A percentile compares a stretch with the other conserved stretches of the same genome.
phyloP scores from a whole-genome alignment of 2,113 vertebrate genomes.

The Istiophorus platypterus region DNA sequence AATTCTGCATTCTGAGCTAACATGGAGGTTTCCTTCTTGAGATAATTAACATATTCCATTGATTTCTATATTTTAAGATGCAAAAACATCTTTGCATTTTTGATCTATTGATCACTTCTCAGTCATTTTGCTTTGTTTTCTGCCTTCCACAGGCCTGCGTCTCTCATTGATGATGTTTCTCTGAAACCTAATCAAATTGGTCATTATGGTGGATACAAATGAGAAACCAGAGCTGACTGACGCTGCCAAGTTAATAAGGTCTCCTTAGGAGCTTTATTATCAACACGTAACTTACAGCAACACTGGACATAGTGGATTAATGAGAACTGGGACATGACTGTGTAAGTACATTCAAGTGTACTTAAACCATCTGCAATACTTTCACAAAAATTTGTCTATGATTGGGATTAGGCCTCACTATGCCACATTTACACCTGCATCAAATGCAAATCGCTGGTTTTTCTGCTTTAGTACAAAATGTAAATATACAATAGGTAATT shows the following conservation, averaged over 20 bases:
- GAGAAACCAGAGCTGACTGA: not conserved
- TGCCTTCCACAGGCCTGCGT: not conserved
- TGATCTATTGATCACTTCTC: not conserved
- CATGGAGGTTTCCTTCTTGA: too few relatives aligned
- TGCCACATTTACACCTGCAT: not conserved
- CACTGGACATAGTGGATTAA: too few relatives aligned
- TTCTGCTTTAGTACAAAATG: not conserved
- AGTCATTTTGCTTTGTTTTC: not conserved
- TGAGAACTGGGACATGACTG: not conserved
- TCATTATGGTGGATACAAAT: not conserved
- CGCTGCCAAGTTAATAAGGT: not conserved
- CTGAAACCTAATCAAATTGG: not conserved
- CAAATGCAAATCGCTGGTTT: not conserved
- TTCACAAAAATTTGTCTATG: not conserved
- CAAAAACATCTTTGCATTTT: not conserved
- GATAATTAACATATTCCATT: too few relatives aligned
- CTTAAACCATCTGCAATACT: not conserved
- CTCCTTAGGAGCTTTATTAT: not conserved
- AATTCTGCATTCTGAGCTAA: too few relatives aligned
- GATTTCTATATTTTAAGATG: too few relatives aligned
- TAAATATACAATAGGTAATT: not conserved
- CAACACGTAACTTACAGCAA: not conserved
- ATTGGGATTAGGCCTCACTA: not conserved
- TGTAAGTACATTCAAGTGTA: not conserved
- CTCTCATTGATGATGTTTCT: not conserved